A percentile compares a stretch with the other conserved stretches of the same genome.
Evolutionary conservation across 1,140 invertebrate genomes (phyloP).

Genomic region (Microplitis mediator): DNA sequence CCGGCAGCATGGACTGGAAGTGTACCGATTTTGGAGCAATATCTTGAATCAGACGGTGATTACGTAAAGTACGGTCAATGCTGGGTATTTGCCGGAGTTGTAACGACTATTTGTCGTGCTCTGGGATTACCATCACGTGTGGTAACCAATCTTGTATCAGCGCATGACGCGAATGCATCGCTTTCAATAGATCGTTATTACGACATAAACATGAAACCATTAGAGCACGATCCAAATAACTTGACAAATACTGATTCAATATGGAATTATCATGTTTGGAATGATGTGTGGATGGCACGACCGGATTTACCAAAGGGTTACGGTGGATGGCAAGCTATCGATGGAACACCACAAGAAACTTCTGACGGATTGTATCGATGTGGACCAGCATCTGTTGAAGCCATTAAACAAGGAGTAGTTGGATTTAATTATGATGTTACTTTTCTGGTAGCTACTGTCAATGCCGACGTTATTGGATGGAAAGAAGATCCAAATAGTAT

Average conservation of each 20-base stretch:
- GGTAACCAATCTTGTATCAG: conserved; percentile 69
- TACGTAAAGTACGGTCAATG: conserved; percentile 73
- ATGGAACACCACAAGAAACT: conserved; percentile 67
- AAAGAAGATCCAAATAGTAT: conserved; percentile 64
- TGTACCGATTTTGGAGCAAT: conserved; percentile 65
- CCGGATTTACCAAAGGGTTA: conserved; percentile 66
- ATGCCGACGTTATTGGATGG: conserved; percentile 71
- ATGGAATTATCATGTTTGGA: conserved; percentile 78
- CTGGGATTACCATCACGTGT: conserved; percentile 68
- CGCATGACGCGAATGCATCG: conserved; percentile 68
- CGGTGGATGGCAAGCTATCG: conserved; percentile 71
- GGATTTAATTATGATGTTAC: conserved; percentile 68
- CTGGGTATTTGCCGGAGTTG: conserved; percentile 72
- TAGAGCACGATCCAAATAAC: conserved; percentile 51
- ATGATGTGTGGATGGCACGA: conserved; percentile 74
- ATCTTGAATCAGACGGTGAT: conserved; percentile 54
- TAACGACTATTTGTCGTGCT: conserved; percentile 67
- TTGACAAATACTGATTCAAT: conserved; percentile 43
- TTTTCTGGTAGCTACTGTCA: conserved; percentile 72
- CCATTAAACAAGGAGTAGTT: conserved; percentile 68
- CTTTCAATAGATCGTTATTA: conserved; percentile 70
- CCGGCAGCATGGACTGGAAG: conserved; percentile 67
- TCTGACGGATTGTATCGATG: conserved; percentile 66
- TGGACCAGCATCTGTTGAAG: conserved; percentile 70
- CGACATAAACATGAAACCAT: conserved; percentile 59